These are phyloP conservation scores for Cotesia vestalis DNA, from an alignment of 1,140 invertebrate genomes.

Conservation along the genomic window DNA sequence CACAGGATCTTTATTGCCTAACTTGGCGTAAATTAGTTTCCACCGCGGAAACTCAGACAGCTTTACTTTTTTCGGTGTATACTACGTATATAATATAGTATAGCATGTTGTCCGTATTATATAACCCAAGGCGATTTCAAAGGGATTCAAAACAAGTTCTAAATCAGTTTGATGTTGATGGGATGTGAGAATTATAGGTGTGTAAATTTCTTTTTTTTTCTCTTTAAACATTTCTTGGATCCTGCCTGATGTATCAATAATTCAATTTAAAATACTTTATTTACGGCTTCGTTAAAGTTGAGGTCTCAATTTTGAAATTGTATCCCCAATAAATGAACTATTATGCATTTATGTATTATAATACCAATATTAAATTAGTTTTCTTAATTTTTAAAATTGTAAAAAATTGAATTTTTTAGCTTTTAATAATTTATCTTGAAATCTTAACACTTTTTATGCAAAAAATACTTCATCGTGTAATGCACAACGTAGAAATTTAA, in stretches of 20 bases:
- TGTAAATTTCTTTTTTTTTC: constrained; percentile 5
- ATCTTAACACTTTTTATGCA: no score
- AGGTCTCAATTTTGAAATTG: constrained; percentile 16
- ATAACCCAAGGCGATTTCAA: constrained; percentile 21
- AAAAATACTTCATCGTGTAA: no score
- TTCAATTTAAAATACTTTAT: constrained; percentile 12
- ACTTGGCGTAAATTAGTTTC: constrained; percentile 63
- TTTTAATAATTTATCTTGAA: no score
- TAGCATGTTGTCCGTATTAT: constrained; percentile 6
- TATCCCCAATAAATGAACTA: no score
- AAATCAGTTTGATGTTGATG: background rate
- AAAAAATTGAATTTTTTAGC: no score
- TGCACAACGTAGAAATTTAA: no score
- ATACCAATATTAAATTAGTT: no score
- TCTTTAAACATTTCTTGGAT: background rate
- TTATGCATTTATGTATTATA: no score
- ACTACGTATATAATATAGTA: background rate
- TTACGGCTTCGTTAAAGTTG: background rate
- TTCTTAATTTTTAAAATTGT: background rate
- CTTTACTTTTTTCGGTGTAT: constrained; percentile 20
- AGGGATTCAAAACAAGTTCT: background rate
- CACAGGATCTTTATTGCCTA: constrained; percentile 60
- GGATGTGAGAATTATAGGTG: constrained; percentile 31
- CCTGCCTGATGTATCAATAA: background rate
- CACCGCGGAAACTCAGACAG: constrained; percentile 46